A percentile compares a stretch with the other conserved stretches of the same genome.
phyloP scores from a whole-genome alignment of 2,888 invertebrate genomes.

The Stramonita haemastoma region DNA sequence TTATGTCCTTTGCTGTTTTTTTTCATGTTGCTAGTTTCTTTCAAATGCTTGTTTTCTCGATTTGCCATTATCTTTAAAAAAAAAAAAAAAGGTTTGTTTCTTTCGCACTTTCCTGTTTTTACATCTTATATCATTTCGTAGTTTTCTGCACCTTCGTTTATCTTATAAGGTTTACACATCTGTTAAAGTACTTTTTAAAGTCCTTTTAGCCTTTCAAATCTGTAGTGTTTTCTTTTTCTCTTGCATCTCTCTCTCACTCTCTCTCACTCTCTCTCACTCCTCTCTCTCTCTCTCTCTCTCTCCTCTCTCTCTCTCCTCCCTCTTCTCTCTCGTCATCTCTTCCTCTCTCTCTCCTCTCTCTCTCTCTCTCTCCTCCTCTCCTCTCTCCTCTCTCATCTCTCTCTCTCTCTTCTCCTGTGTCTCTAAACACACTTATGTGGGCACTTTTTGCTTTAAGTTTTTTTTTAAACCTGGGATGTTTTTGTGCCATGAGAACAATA shows the following conservation, averaged over 20 bases:
- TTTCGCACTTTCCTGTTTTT: not conserved
- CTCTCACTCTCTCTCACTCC: not conserved
- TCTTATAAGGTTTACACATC: not conserved
- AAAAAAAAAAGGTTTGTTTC: too few species aligned
- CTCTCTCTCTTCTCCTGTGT: too few species aligned
- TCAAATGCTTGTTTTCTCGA: not conserved
- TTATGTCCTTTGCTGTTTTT: not conserved
- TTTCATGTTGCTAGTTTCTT: not conserved
- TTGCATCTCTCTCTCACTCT: not conserved
- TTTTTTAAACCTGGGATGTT: too few species aligned
- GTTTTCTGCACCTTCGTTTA: not conserved
- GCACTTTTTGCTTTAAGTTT: too few species aligned
- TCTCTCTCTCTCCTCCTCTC: not conserved
- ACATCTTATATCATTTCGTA: not conserved
- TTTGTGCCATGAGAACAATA: too few species aligned
- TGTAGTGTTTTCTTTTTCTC: not conserved
- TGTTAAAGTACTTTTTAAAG: not conserved
- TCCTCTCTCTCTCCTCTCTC: not conserved
- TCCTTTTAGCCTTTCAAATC: not conserved
- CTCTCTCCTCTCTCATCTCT: too few species aligned
- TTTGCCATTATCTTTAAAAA: too few species aligned
- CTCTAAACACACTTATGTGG: too few species aligned
- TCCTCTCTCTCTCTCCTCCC: not conserved
- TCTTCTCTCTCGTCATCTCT: not conserved
- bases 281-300: not conserved